Base-by-base conservation (phyloP, 1,140 invertebrate genomes). In the Leucophenga varia region DNA sequence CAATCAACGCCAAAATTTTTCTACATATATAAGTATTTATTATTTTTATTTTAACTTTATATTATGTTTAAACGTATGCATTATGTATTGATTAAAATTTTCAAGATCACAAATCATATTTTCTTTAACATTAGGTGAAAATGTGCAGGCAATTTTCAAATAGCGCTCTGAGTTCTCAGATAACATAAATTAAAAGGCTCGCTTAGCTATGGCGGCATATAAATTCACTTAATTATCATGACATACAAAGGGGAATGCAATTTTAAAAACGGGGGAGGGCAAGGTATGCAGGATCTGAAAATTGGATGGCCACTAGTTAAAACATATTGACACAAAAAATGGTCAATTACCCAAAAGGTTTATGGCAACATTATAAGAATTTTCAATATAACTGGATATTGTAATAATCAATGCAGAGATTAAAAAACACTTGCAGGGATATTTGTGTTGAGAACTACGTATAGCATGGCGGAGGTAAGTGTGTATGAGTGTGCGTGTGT, bases 101-200 rank as follows among this genome's bases (percentile, higher is more conserved):
- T 57, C 59, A 67, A 67, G 63, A 67, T 67, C 63, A 67, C 63
- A 67, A 67, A 59, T 63, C 55, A 54, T 57, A 67, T 67, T 63
- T 67, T 54, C 22, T 59, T 67, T 61, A 63, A 54, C 39, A 52
- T 63, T 61, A 60, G 31, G 37, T 21, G 20, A 47, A 17, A 34
- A 35, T 25, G 41, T 32, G 41, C 30, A 14, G 28, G 30, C 16
- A 43, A 31, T n/a, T n/a, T n/a, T n/a, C n/a, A n/a, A n/a, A n/a
- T n/a, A n/a, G n/a, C n/a, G n/a, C n/a, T n/a, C n/a, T n/a, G n/a
- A n/a, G n/a, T n/a, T n/a, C n/a, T n/a, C n/a, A n/a, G n/a, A n/a
- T n/a, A n/a, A n/a, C n/a, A n/a, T n/a, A n/a, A n/a, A n/a, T n/a
- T n/a, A n/a, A n/a, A n/a, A n/a, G n/a, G n/a, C n/a, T n/a, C n/a